Conservation (phyloP, 2,113 vertebrate genomes). For the Oostethus manadensis region DNA sequence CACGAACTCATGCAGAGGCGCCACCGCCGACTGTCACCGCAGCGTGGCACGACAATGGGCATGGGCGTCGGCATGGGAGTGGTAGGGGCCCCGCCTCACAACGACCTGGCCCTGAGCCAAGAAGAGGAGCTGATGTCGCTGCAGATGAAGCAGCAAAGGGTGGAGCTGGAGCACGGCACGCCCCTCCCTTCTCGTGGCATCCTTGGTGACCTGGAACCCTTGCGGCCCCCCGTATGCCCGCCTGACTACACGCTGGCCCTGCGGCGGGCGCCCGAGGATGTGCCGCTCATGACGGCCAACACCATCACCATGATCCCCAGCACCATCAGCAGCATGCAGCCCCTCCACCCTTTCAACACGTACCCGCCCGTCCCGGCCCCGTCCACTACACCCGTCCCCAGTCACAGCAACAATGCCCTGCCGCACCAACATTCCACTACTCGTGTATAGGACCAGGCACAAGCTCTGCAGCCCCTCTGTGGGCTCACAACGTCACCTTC, state of each 20-base stretch:
- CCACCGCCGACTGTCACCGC: conserved; percentile 78
- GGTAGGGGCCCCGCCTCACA: conserved; percentile 71
- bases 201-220: conserved; percentile 68
- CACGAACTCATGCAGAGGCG: conserved; percentile 91
- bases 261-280: conserved; percentile 94
- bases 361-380: conserved; percentile 90
- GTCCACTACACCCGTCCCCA: conserved; percentile 83
- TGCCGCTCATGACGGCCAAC: conserved; percentile 96
- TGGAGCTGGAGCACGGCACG: conserved; percentile 82
- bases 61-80: conserved; percentile 64
- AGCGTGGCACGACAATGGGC: conserved; percentile 70
- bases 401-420: conserved; percentile 90
- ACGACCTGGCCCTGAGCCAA: conserved; percentile 92
- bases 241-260: conserved; percentile 98
- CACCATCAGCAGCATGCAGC: conserved; percentile 96
- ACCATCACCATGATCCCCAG: conserved; percentile 98
- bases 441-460: conserved; percentile 74
- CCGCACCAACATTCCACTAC: conserved; percentile 90
- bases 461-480: conserved; percentile 47
- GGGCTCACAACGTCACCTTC: conserved; percentile 46
- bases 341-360: conserved; percentile 96
- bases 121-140: conserved; percentile 99
- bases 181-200: conserved; percentile 66
- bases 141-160: conserved; percentile 97
- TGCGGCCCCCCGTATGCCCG: conserved; percentile 85